phyloP scores from a whole-genome alignment of 1,140 invertebrate species.

The Aradophagus sp. region DNA sequence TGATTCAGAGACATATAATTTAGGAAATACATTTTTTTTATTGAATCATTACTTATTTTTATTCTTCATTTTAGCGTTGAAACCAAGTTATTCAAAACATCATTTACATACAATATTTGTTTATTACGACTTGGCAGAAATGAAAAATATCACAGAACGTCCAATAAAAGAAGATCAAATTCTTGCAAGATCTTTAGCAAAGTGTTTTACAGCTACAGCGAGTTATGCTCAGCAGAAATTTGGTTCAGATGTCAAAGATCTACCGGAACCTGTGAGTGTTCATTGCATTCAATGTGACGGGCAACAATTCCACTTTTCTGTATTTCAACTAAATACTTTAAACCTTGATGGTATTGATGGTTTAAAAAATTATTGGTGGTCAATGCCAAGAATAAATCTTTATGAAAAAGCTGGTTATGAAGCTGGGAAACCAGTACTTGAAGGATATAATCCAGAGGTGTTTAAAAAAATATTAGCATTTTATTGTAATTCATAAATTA shows the following conservation, averaged over 20 bases:
- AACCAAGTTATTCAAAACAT: constrained; percentile 68
- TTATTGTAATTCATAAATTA: constrained; percentile 78
- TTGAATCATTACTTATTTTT: too few species aligned
- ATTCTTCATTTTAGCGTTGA: constrained; percentile 79
- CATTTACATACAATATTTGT: constrained; percentile 84
- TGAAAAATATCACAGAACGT: constrained; percentile 81
- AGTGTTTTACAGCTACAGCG: constrained; percentile 82
- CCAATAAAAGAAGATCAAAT: constrained; percentile 80
- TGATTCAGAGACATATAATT: too few species aligned
- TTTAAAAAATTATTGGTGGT: constrained; percentile 88
- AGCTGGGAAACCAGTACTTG: constrained; percentile 78
- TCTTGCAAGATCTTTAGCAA: constrained; percentile 80
- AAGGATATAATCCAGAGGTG: constrained; percentile 85
- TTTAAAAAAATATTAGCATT: constrained; percentile 85
- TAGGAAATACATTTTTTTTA: too few species aligned
- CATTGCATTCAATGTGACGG: constrained; percentile 88
- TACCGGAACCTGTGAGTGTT: constrained; percentile 85
- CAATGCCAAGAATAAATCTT: constrained; percentile 79
- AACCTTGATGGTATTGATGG: constrained; percentile 78
- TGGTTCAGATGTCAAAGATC: constrained; percentile 80
- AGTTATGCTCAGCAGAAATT: constrained; percentile 82
- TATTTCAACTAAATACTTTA: constrained; percentile 90
- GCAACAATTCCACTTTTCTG: constrained; percentile 83
- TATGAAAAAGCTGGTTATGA: constrained; percentile 81
- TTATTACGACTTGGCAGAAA: constrained; percentile 78